Conservation (phyloP, 2,888 invertebrate species). For the Capitulum mitella region DNA sequence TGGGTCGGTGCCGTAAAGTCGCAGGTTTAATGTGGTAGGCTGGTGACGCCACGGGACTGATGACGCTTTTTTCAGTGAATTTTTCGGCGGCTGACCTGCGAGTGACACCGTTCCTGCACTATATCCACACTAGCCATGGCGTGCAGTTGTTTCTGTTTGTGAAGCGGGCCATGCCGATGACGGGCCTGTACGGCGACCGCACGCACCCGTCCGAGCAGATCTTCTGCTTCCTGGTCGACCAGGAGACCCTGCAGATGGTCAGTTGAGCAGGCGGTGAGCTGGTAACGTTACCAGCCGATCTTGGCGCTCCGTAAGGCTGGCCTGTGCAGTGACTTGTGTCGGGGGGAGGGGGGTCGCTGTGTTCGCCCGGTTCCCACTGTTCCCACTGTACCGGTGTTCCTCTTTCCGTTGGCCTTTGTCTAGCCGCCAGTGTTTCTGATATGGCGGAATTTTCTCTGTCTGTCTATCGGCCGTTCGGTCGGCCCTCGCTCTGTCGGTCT, state of each 20-base stretch:
- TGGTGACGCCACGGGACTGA: background rate
- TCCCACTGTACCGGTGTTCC: too few relatives aligned
- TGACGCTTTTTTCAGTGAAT: background rate
- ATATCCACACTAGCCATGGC: background rate
- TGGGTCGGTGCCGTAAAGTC: too few relatives aligned
- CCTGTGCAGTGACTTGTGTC: background rate
- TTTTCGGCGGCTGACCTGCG: constrained; percentile 7
- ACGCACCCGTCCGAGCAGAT: background rate
- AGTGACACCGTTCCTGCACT: background rate
- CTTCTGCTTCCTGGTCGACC: constrained; percentile 7
- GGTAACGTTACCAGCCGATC: background rate
- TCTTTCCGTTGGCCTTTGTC: too few relatives aligned
- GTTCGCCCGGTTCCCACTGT: too few relatives aligned
- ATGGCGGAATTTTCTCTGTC: too few relatives aligned
- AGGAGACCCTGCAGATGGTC: background rate
- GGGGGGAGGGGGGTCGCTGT: too few relatives aligned
- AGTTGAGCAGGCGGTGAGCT: background rate
- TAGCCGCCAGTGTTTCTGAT: too few relatives aligned
- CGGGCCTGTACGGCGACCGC: background rate
- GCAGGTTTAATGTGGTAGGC: background rate
- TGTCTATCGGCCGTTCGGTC: too few relatives aligned
- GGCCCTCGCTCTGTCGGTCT: too few relatives aligned
- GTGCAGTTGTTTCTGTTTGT: background rate
- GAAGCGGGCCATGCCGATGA: background rate
- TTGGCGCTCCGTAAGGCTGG: background rate